Conservation (phyloP, 2,888 invertebrate species). For the Sinohyriopsis cumingii region DNA sequence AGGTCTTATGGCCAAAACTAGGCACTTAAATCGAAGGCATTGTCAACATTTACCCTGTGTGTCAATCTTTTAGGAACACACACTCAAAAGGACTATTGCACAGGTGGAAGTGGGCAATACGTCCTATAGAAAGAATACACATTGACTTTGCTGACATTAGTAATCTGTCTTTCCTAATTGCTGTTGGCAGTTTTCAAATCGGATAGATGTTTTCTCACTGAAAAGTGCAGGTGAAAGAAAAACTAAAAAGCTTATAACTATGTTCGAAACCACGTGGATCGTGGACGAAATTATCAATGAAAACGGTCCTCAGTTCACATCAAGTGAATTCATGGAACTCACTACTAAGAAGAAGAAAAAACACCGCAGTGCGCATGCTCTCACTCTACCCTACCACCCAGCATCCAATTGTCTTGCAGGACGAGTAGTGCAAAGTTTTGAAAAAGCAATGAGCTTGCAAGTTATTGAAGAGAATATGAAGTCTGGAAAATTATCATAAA, state of each 20-base stretch:
- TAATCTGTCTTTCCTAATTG: slow-evolving; percentile 18
- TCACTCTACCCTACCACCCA: slow-evolving; percentile 20
- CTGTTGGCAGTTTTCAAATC: slow-evolving; percentile 22
- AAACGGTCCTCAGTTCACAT: slow-evolving; percentile 24
- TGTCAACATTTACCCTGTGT: slow-evolving; percentile 13
- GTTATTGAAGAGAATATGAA: slow-evolving; percentile 4
- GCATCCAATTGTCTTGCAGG: slow-evolving; percentile 23
- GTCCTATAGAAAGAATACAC: slow-evolving; percentile 22
- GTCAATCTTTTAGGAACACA: slow-evolving; percentile 12
- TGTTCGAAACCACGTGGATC: slow-evolving; percentile 22
- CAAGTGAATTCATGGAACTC: slow-evolving; percentile 12
- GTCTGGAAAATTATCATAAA: slow-evolving; percentile 1
- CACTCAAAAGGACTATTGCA: slow-evolving; percentile 18
- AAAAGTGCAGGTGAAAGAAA: slow-evolving; percentile 17
- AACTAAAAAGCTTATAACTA: slow-evolving; percentile 13
- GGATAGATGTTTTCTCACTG: slow-evolving; percentile 30
- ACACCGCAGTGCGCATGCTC: slow-evolving; percentile 4
- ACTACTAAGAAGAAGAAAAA: slow-evolving; percentile 20
- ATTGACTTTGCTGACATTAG: slow-evolving; percentile 28
- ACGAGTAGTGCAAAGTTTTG: slow-evolving; percentile 21
- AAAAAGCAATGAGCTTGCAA: slow-evolving; percentile 13
- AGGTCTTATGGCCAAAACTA: slow-evolving; percentile 24
- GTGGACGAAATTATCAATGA: slow-evolving; percentile 15
- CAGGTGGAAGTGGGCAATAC: slow-evolving; percentile 21
- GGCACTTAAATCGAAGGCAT: slow-evolving; percentile 16